Percentiles rank a stretch among this genome's conserved stretches.
Conservation (phyloP, 2,888 invertebrate species). For the Colletes collaris region DNA sequence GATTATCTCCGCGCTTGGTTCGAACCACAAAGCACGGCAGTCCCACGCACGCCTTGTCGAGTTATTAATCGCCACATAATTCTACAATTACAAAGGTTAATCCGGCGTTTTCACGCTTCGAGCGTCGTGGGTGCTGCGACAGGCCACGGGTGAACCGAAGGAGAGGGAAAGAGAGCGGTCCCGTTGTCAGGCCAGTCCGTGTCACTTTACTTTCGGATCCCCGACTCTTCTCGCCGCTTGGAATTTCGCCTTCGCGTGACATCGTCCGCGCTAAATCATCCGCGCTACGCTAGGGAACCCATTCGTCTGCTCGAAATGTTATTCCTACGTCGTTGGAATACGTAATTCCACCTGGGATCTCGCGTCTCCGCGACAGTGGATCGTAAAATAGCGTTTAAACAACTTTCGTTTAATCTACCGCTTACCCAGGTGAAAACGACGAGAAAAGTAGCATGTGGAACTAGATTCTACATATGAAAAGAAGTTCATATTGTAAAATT, state of each 20-base stretch:
- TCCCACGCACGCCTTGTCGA: conserved; percentile 77
- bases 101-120: conserved; percentile 77
- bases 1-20: conserved; percentile 78
- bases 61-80: conserved; percentile 79
- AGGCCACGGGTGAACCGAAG: conserved; percentile 31
- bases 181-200: conserved; percentile 57
- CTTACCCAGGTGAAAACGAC: too few relatives aligned
- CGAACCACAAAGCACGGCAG: conserved; percentile 75
- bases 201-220: conserved; percentile 67
- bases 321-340: too few relatives aligned
- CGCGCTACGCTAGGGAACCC: too few relatives aligned
- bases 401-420: too few relatives aligned
- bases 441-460: too few relatives aligned
- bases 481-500: too few relatives aligned
- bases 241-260: conserved; percentile 49
- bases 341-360: too few relatives aligned
- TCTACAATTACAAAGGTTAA: conserved; percentile 78
- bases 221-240: conserved; percentile 42
- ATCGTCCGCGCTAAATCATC: too few relatives aligned
- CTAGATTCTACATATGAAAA: too few relatives aligned
- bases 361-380: too few relatives aligned
- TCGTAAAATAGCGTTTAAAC: too few relatives aligned
- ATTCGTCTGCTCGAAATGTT: too few relatives aligned
- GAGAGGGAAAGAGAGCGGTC: conserved; percentile 40
- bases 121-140: conserved; percentile 69